Base-by-base conservation (phyloP, 2,113 vertebrate genomes). In the Eulacestoma nigropectus region DNA sequence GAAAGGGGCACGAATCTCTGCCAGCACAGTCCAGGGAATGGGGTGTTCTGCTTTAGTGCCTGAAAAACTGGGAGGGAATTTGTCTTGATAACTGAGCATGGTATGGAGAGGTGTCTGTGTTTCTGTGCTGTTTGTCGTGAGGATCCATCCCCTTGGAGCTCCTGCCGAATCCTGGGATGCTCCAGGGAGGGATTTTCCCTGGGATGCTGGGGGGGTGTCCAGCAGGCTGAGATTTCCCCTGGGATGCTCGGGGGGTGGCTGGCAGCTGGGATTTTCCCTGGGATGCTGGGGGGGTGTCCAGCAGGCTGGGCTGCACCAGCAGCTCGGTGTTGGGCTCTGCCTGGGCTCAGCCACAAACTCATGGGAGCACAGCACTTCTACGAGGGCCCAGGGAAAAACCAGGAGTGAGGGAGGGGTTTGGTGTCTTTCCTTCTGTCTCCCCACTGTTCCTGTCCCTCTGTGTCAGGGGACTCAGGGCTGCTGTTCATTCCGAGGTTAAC, bases 21-120 rank as follows among this genome's bases (percentile, higher is more conserved):
- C 50, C 59, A 55, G 63, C 27, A 5, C 39, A 35, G 30, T 2
- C 74, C 49, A 20, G 41, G 64, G 44, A 46, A 23, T 2, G 35
- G 33, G 44, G 5, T 13, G 77, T 7, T 74, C 32, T 81, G 39
- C 47, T 21, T 26, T 7, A 10, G 42, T 13, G 53, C 13, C 1
- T 2, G 9, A 17, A 62, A 68, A 60, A 22, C 0, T 2, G 42
- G 13, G n/a, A 64, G 35, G 29, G 56, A 56, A 42, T 62, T 50
- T 50, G 62, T 16, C 3, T 0, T 13, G 37, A 5, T 46, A 19
- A 4, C 29, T 2, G 46, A 22, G n/a, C 6, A 9, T 0, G 1
- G n/a, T 23, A 6, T 6, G 26, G 27, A 59, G n/a, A 52, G 9
- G 11, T 20, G 25, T 27, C 15, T 68, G 26, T 6, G 8, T 52